These are phyloP conservation scores for Actinostola sp. DNA, from an alignment of 92 coral and sea anemone species.

Conservation along the genomic window DNA sequence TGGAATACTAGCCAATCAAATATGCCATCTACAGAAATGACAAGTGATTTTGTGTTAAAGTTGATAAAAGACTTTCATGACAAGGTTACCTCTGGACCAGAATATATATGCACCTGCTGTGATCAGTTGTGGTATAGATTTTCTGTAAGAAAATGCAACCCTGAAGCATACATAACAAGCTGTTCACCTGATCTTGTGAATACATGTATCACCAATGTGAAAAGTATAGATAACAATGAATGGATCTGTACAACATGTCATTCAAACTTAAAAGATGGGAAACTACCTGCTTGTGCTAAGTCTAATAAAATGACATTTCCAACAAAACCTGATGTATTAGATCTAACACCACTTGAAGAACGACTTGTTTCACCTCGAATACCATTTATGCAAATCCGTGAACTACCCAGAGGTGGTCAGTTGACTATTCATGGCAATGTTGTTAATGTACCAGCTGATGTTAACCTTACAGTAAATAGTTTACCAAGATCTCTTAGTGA, in stretches of 20 bases:
- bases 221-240: no score
- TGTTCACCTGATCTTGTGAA: no score
- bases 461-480: slow-evolving; percentile 55
- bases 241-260: no score
- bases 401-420: slow-evolving; percentile 76
- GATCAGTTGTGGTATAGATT: slow-evolving; percentile 65
- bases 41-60: not conserved
- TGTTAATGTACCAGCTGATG: slow-evolving; percentile 58
- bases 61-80: slow-evolving; percentile 43
- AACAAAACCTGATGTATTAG: slow-evolving; percentile 37
- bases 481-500: slow-evolving; percentile 54
- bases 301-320: slow-evolving; percentile 57
- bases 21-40: not conserved
- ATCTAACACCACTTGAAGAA: slow-evolving; percentile 70
- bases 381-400: slow-evolving; percentile 68
- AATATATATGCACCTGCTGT: slow-evolving; percentile 68
- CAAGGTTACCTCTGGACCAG: slow-evolving; percentile 63
- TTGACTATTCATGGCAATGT: slow-evolving; percentile 61
- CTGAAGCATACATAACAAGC: slow-evolving; percentile 24
- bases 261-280: no score
- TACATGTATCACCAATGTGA: no score
- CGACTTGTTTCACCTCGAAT: no score
- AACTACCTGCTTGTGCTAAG: no score
- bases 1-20: no score
- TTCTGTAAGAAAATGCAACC: slow-evolving; percentile 50